phyloP scores from a whole-genome alignment of 92 coral and sea anemone genomes.

The Umimayanthus kanabou region DNA sequence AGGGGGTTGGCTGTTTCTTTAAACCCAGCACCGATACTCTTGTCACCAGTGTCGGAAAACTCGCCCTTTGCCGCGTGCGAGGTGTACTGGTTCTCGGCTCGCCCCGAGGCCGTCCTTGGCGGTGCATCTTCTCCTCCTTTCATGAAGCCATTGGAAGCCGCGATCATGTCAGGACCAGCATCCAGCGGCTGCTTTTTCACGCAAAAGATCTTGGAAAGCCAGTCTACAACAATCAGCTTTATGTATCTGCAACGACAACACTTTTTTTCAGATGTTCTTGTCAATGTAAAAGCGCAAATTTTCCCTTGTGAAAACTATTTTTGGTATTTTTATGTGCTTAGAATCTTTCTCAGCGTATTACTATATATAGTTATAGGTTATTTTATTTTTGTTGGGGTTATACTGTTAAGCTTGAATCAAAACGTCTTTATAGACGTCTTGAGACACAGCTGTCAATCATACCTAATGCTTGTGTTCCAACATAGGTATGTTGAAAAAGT shows the following conservation, averaged over 20 bases:
- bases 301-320: too few species aligned
- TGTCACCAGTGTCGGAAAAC: not conserved
- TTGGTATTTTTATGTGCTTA: too few species aligned
- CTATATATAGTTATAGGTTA: too few species aligned
- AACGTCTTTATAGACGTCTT: too few species aligned
- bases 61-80: not conserved
- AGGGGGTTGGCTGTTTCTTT: constrained; percentile 12
- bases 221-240: constrained; percentile 24
- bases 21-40: not conserved
- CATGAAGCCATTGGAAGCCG: not conserved
- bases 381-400: too few species aligned
- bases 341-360: too few species aligned
- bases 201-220: constrained; percentile 29
- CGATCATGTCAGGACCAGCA: not conserved
- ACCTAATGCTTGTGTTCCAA: too few species aligned
- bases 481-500: too few species aligned
- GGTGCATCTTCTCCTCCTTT: not conserved
- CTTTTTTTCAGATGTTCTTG: too few species aligned
- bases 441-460: too few species aligned
- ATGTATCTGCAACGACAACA: constrained; percentile 12
- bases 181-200: constrained; percentile 6
- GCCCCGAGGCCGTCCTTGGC: not conserved
- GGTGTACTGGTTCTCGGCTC: not conserved
- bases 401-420: too few species aligned
- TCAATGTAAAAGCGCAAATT: not conserved